These are phyloP conservation scores for Hestina assimilis DNA, from an alignment of 1,140 invertebrate species.

Conservation along the genomic window DNA sequence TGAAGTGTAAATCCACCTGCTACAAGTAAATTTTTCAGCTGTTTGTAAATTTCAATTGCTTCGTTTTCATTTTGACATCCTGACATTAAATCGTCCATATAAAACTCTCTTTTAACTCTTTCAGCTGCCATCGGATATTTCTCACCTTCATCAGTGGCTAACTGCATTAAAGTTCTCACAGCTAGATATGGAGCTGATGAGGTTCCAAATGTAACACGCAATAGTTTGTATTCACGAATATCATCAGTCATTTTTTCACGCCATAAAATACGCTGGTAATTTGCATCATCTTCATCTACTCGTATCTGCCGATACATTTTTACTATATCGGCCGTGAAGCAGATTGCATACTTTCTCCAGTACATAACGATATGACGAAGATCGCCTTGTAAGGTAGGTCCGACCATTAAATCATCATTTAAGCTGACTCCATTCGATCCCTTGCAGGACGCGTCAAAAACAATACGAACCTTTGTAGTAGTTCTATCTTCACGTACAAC, in stretches of 20 bases:
- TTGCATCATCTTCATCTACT: constrained; percentile 34
- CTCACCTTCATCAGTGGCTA: constrained; percentile 21
- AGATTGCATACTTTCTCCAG: constrained; percentile 47
- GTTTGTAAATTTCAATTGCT: too few relatives aligned
- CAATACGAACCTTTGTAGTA: too few relatives aligned
- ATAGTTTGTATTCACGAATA: constrained; percentile 1
- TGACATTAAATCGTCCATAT: constrained; percentile 24
- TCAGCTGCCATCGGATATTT: constrained; percentile 18
- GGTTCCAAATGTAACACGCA: constrained; percentile 22
- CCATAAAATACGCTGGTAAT: constrained; percentile 51
- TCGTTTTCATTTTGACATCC: constrained; percentile 12
- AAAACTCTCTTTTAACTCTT: constrained; percentile 15
- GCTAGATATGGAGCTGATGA: constrained; percentile 29
- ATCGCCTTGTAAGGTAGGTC: constrained; percentile 20
- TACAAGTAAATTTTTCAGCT: too few relatives aligned
- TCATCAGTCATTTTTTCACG: constrained; percentile 6
- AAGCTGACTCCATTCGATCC: constrained; percentile 31
- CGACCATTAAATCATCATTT: constrained; percentile 19
- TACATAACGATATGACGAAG: constrained; percentile 50
- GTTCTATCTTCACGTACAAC: too few relatives aligned
- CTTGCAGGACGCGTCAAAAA: constrained; percentile 15
- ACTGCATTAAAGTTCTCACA: constrained; percentile 19
- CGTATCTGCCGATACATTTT: constrained; percentile 61
- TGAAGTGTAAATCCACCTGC: too few relatives aligned
- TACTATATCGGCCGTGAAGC: constrained; percentile 52